Evolutionary conservation across 2,888 invertebrate genomes (phyloP).

Genomic region (Chymomyza fuscimana): DNA sequence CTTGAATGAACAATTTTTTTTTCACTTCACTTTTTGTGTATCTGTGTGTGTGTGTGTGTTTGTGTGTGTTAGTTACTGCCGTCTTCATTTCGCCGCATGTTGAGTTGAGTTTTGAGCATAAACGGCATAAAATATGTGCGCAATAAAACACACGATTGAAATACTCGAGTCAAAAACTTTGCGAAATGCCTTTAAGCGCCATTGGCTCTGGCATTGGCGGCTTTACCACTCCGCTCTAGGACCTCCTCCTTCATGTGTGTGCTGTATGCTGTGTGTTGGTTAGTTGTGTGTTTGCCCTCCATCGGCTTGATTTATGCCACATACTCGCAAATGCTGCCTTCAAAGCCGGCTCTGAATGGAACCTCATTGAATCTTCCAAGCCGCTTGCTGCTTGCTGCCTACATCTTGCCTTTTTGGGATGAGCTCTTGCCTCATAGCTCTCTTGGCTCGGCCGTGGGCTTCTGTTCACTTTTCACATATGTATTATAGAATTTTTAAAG

Average conservation of each 20-base stretch:
- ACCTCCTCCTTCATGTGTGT: neutral
- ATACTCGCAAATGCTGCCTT: conserved; percentile 42
- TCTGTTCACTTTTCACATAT: conserved; percentile 49
- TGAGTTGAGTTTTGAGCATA: conserved; percentile 68
- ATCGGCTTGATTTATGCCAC: conserved; percentile 64
- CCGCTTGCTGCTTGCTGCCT: conserved; percentile 38
- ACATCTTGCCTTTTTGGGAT: conserved; percentile 45
- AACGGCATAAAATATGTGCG: conserved; percentile 73
- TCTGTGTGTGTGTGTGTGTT: conserved; percentile 2
- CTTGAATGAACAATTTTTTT: conserved; percentile 40
- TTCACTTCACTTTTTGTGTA: conserved; percentile 16
- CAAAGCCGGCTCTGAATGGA: conserved; percentile 64
- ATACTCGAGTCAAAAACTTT: conserved; percentile 71
- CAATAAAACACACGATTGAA: conserved; percentile 74
- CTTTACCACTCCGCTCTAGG: neutral
- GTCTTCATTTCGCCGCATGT: conserved; percentile 31
- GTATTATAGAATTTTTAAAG: conserved; percentile 60
- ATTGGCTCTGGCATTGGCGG: conserved; percentile 44
- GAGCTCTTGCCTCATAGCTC: conserved; percentile 33
- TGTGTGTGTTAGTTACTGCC: neutral
- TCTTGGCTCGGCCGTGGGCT: conserved; percentile 30
- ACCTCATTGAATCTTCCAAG: conserved; percentile 61
- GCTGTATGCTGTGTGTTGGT: conserved; percentile 11
- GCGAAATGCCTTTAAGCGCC: conserved; percentile 67
- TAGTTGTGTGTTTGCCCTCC: conserved; percentile 29